phyloP scores from a whole-genome alignment of 2,113 vertebrate genomes.

The Tupaia tana region DNA sequence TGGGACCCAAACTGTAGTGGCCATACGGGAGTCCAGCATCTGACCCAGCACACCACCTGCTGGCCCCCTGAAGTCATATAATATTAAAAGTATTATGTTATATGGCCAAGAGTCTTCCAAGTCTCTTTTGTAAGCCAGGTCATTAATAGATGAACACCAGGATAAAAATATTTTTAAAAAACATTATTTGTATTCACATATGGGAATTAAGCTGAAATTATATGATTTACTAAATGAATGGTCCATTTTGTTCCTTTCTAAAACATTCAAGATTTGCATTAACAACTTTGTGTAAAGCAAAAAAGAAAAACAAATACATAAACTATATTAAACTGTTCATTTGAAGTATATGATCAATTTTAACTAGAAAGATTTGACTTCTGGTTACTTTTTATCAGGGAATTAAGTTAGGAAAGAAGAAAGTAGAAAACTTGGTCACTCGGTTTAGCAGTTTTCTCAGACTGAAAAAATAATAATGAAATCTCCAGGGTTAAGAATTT shows the following conservation, averaged over 20 bases:
- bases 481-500: slow-evolving; percentile 60
- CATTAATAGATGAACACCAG: slow-evolving; percentile 20
- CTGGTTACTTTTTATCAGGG: slow-evolving; percentile 31
- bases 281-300: slow-evolving; percentile 20
- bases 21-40: too few species aligned
- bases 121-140: slow-evolving; percentile 33
- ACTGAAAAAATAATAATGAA: slow-evolving; percentile 65
- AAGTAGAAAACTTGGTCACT: slow-evolving; percentile 55
- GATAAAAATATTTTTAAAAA: slow-evolving; percentile 43
- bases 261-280: slow-evolving; percentile 50
- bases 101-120: neutral
- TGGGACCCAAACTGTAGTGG: too few species aligned
- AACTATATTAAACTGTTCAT: slow-evolving; percentile 11
- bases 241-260: slow-evolving; percentile 30
- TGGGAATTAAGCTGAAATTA: slow-evolving; percentile 30
- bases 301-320: neutral
- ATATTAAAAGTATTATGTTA: slow-evolving; percentile 48
- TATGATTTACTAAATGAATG: slow-evolving; percentile 9
- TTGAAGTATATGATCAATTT: slow-evolving; percentile 22
- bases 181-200: slow-evolving; percentile 3
- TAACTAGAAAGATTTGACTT: slow-evolving; percentile 49
- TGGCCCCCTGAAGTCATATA: neutral
- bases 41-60: too few species aligned
- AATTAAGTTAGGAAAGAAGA: slow-evolving; percentile 55
- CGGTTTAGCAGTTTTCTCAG: slow-evolving; percentile 60